Base-by-base conservation (phyloP, 2,888 invertebrate genomes). In the Leptinotarsa peninsularis region DNA sequence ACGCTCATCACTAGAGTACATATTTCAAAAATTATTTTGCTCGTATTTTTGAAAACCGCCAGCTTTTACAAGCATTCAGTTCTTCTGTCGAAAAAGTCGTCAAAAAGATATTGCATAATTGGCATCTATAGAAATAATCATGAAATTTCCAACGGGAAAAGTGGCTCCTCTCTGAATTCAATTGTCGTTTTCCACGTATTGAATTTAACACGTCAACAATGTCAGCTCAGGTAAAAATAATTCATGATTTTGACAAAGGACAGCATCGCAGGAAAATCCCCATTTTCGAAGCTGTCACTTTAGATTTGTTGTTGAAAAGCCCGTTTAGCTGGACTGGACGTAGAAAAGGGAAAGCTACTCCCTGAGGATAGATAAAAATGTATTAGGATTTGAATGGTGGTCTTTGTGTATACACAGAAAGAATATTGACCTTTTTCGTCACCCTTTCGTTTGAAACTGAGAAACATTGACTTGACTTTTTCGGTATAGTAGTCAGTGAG, bases 281-380 rank as follows among this genome's bases (percentile, higher is more conserved):
- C 76, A 76, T 75, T 79, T 81, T 75, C 78, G 73, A 56, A 66
- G 76, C 81, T 80, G 81, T 81, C 81, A 80, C 79, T 77, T 81
- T 81, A 79, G 76, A 81, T 81, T 81, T 80, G 78, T 78, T 76
- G 73, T 67, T 69, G 74, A 75, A 76, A 78, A 80, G 74, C 77
- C 79, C 77, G 73, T 68, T 76, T 77, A 77, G 76, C 74, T 69
- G 78, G 75, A 77, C 76, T 78, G 81, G 82, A 81, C 81, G 83
- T 81, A 81, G 77, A 79, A 80, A 81, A 76, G 74, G 73, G 78
- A 78, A 81, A 81, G 81, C 82, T 80, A 78, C 78, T 83, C 84
- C 84, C 82, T 68, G 49, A 81, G 84, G 84, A 84, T 81, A 80
- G 81, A 83, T 84, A 84, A 84, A 83, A 84, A 82, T 81, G 80